Conservation (phyloP, 2,888 invertebrate genomes). For the Macropis europaea region DNA sequence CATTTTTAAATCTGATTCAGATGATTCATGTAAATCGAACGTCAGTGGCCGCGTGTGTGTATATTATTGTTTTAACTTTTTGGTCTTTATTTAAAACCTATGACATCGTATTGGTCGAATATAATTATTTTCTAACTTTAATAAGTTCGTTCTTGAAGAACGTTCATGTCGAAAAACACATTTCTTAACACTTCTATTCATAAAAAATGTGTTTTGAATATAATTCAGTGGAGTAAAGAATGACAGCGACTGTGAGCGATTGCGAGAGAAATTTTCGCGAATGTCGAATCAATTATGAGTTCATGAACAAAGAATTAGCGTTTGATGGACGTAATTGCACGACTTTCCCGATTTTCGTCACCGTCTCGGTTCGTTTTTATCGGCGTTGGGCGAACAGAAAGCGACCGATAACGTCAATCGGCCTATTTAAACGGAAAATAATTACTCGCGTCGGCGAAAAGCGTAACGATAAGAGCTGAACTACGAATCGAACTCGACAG, state of each 20-base stretch:
- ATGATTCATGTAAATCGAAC: no score
- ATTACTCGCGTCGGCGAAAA: background rate
- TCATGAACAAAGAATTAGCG: background rate
- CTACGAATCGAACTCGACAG: background rate
- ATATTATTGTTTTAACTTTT: no score
- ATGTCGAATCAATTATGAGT: constrained; percentile 2
- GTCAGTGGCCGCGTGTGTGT: no score
- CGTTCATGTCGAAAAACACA: no score
- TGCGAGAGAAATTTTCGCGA: background rate
- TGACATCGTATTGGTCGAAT: no score
- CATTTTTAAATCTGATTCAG: no score
- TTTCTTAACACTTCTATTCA: no score
- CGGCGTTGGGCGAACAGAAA: background rate
- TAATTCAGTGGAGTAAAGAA: background rate
- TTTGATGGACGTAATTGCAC: background rate
- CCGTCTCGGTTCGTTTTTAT: background rate
- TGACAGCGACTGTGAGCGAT: background rate
- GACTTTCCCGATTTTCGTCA: background rate
- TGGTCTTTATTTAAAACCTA: no score
- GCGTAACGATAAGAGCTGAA: background rate
- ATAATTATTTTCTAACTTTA: no score
- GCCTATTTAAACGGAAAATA: constrained; percentile 22
- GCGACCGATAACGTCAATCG: constrained; percentile 14
- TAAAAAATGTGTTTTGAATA: no score
- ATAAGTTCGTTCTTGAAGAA: no score